Percentiles rank a stretch among this genome's conserved stretches.
Conservation (phyloP, 37 sponge, comb jelly and placozoan genomes). For the Hexactinellida sp. region DNA sequence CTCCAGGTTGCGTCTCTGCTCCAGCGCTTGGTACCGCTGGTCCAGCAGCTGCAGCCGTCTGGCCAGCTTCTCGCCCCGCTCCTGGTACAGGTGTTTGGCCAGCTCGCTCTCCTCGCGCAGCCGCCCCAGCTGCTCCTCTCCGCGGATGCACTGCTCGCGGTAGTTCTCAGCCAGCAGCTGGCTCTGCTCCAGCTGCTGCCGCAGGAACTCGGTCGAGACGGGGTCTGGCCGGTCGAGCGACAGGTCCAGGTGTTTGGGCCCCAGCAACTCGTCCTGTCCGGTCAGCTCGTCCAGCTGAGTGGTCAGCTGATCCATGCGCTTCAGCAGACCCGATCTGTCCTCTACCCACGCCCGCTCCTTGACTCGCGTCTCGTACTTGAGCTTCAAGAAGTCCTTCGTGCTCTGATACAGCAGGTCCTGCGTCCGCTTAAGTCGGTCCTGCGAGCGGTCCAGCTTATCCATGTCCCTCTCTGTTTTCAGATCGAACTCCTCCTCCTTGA, state of each 20-base stretch:
- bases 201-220: slow-evolving; percentile 18
- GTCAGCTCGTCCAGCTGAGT: slow-evolving; percentile 32
- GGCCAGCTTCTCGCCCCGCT: slow-evolving; percentile 53
- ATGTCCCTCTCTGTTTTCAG: slow-evolving; percentile 43
- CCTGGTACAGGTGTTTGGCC: slow-evolving; percentile 58
- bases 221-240: not conserved
- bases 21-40: slow-evolving; percentile 62
- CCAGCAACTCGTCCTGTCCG: slow-evolving; percentile 17
- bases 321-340: slow-evolving; percentile 74
- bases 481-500: slow-evolving; percentile 55
- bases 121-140: slow-evolving; percentile 78
- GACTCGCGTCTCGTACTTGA: slow-evolving; percentile 77
- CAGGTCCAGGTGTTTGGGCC: not conserved
- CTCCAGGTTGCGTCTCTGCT: slow-evolving; percentile 75
- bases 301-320: slow-evolving; percentile 53
- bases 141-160: slow-evolving; percentile 80
- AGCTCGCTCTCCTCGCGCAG: slow-evolving; percentile 73
- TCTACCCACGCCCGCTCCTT: slow-evolving; percentile 77
- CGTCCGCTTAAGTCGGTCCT: slow-evolving; percentile 70
- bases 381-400: slow-evolving; percentile 84
- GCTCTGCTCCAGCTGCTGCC: slow-evolving; percentile 58
- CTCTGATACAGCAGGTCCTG: slow-evolving; percentile 86
- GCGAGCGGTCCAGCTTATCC: slow-evolving; percentile 42
- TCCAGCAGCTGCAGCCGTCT: slow-evolving; percentile 79
- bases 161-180: slow-evolving; percentile 95